Evolutionary conservation across 2,113 vertebrate species (phyloP).

Genomic region (Siniperca knerii): DNA sequence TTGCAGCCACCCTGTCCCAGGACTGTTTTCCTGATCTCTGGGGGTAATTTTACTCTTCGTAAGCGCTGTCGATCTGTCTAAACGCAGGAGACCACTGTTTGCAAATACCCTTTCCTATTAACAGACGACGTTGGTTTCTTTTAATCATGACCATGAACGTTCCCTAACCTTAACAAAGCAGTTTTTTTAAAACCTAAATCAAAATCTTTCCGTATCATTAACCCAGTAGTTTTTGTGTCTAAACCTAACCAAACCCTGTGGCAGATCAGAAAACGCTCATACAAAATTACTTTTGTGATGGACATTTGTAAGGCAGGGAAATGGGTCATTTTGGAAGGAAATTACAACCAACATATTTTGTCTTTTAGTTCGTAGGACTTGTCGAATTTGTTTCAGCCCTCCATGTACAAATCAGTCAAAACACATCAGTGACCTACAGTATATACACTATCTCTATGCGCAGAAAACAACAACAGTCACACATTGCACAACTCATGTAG

Average conservation of each 20-base stretch:
- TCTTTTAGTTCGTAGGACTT: background rate
- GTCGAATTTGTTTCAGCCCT: background rate
- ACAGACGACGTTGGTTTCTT: background rate
- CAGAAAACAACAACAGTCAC: background rate
- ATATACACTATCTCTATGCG: background rate
- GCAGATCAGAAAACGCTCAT: background rate
- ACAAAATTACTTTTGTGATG: background rate
- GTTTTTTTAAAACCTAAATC: background rate
- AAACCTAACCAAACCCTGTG: background rate
- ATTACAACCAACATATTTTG: background rate
- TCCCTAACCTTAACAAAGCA: background rate
- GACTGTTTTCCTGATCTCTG: conserved; percentile 23
- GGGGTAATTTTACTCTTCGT: conserved; percentile 5
- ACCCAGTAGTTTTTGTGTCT: background rate
- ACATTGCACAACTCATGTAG: too few species aligned
- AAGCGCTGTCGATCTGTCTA: background rate
- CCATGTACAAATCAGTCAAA: background rate
- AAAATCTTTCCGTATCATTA: background rate
- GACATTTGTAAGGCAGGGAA: background rate
- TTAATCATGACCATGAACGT: background rate
- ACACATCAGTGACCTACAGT: background rate
- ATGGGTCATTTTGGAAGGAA: background rate
- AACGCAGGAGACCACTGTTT: background rate
- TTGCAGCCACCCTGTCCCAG: conserved; percentile 32
- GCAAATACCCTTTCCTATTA: background rate